Evolutionary conservation across 2,797 vertebrate species (phyloP).

Genomic region (Neomorphus geoffroyi): DNA sequence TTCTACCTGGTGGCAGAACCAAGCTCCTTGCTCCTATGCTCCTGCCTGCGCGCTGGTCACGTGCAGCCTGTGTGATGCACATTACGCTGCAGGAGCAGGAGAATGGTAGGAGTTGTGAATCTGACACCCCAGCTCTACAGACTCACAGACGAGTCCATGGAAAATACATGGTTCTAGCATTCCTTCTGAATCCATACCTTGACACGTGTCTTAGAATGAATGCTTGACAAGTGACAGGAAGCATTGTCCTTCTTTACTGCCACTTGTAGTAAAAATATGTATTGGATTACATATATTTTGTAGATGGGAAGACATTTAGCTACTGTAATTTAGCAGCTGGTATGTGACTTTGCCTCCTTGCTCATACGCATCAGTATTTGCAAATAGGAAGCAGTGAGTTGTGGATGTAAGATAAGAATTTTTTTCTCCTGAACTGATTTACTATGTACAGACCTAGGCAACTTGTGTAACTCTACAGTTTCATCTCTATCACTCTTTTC

Average conservation of each 20-base stretch:
- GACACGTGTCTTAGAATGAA: background rate
- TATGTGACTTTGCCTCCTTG: background rate
- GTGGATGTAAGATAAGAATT: background rate
- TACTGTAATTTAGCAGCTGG: background rate
- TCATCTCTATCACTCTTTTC: background rate
- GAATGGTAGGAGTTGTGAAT: no score
- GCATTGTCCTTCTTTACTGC: background rate
- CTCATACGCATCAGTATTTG: background rate
- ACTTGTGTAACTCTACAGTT: background rate
- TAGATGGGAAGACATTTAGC: background rate
- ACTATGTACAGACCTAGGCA: background rate
- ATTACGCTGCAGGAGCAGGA: no score
- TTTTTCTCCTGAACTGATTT: background rate
- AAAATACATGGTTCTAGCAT: background rate
- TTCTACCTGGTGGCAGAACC: no score
- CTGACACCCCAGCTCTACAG: no score
- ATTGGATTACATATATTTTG: background rate
- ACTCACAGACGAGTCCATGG: background rate
- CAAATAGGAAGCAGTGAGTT: background rate
- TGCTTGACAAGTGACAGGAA: background rate
- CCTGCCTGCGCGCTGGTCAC: no score
- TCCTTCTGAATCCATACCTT: background rate
- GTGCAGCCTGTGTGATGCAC: no score
- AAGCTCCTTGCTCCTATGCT: no score
- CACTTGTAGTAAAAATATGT: background rate